Evolutionary conservation across 1,140 invertebrate genomes (phyloP).

Genomic region (Paracyclopina nana): DNA sequence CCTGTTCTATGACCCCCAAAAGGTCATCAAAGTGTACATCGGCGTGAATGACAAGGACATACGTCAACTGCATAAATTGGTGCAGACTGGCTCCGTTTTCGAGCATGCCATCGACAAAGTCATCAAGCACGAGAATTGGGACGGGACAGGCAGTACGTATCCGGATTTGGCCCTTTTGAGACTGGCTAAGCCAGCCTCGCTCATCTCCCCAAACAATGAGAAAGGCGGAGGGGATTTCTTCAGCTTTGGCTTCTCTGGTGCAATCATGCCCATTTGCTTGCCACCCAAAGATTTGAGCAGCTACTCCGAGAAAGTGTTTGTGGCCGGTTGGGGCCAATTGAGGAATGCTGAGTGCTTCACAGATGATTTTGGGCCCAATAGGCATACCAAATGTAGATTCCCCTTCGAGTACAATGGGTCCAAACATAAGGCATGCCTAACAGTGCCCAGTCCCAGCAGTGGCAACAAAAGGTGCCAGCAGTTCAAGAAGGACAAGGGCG

Average conservation of each 20-base stretch:
- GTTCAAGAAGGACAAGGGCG: neutral
- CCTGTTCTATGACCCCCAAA: neutral
- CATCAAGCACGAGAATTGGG: constrained; percentile 5
- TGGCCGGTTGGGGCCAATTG: neutral
- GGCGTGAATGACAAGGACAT: constrained; percentile 5
- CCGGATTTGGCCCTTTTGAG: constrained; percentile 11
- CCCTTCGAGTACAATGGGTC: neutral
- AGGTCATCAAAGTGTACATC: neutral
- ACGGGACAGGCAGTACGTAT: neutral
- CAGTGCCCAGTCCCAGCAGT: neutral
- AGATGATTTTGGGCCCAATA: neutral
- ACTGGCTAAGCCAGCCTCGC: too few relatives aligned
- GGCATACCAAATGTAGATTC: neutral
- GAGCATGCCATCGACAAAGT: neutral
- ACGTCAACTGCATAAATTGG: neutral
- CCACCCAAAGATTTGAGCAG: too few relatives aligned
- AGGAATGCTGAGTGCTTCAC: neutral
- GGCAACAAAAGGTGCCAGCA: neutral
- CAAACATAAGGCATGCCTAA: neutral
- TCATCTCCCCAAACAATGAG: too few relatives aligned
- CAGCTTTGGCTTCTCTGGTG: too few relatives aligned
- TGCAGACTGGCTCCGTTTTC: too few relatives aligned
- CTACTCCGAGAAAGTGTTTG: too few relatives aligned
- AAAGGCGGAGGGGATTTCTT: too few relatives aligned
- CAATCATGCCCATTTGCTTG: too few relatives aligned